A percentile compares a stretch with the other conserved stretches of the same genome.
phyloP scores from a whole-genome alignment of 2,113 vertebrate species.

The Platysternon megacephalum region DNA sequence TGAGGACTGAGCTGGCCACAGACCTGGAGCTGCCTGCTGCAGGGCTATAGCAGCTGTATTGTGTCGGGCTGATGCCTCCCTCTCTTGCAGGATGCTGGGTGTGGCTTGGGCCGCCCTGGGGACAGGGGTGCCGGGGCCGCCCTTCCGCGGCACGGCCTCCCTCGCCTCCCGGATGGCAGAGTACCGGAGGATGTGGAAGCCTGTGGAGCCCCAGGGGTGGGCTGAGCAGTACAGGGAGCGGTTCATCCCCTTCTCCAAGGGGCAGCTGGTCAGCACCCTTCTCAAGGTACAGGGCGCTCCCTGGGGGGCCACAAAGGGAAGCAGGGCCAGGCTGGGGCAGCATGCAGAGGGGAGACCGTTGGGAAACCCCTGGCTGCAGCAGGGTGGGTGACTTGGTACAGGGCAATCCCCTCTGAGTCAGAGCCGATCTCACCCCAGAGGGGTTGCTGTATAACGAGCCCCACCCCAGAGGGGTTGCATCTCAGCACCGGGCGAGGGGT shows the following conservation, averaged over 20 bases:
- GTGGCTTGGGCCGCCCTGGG: slow-evolving; percentile 41
- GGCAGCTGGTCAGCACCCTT: slow-evolving; percentile 71
- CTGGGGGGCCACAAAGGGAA: neutral
- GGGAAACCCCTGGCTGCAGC: too few relatives aligned
- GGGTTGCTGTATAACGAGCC: neutral
- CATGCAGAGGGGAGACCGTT: neutral
- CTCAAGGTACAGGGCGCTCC: slow-evolving; percentile 62
- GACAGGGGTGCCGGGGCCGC: slow-evolving; percentile 5
- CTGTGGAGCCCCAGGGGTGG: slow-evolving; percentile 74
- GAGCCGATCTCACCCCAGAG: neutral
- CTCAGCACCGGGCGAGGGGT: too few relatives aligned
- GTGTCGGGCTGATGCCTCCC: neutral
- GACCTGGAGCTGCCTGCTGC: neutral
- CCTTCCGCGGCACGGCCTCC: slow-evolving; percentile 56
- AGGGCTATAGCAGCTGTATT: neutral
- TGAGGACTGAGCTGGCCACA: neutral
- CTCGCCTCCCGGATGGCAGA: slow-evolving; percentile 69
- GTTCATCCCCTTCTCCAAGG: slow-evolving; percentile 76
- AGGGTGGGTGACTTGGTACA: neutral
- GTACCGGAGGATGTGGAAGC: slow-evolving; percentile 77
- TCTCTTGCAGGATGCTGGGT: slow-evolving; percentile 54
- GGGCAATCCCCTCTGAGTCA: too few relatives aligned
- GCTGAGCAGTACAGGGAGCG: slow-evolving; percentile 72
- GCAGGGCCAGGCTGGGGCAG: neutral
- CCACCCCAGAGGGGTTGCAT: neutral